Conservation (phyloP, 1,140 invertebrate species). For the Drosophila orosa region DNA sequence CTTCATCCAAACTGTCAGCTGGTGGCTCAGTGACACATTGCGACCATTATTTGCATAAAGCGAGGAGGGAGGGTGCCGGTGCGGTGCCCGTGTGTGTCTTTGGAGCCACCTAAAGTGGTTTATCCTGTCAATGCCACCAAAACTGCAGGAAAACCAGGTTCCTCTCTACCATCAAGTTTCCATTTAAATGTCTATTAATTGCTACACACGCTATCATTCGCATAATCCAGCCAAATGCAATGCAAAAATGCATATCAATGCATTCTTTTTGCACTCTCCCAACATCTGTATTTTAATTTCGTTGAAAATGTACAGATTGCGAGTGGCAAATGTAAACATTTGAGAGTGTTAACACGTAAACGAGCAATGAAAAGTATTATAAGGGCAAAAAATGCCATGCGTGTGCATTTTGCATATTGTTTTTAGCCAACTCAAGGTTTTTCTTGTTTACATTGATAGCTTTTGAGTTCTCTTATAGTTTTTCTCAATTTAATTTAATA, state of each 20-base stretch:
- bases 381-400: neutral
- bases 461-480: neutral
- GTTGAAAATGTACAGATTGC: constrained; percentile 3
- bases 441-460: constrained; percentile 6
- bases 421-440: constrained; percentile 7
- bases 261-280: neutral
- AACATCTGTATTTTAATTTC: constrained; percentile 7
- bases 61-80: neutral
- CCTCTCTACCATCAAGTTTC: neutral
- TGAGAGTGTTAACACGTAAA: constrained; percentile 7
- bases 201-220: neutral
- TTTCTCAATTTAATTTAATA: neutral
- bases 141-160: neutral
- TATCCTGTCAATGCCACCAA: constrained; percentile 51
- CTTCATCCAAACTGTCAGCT: constrained; percentile 73
- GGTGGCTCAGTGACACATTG: constrained; percentile 69
- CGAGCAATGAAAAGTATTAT: neutral
- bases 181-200: constrained; percentile 5
- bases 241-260: neutral
- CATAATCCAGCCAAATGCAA: neutral
- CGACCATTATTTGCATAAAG: constrained; percentile 77
- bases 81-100: constrained; percentile 7
- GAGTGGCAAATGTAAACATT: constrained; percentile 6
- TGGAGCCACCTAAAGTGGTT: constrained; percentile 59
- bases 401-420: constrained; percentile 2